Conservation (phyloP, 2,888 invertebrate genomes). For the Epinotia demarniana region DNA sequence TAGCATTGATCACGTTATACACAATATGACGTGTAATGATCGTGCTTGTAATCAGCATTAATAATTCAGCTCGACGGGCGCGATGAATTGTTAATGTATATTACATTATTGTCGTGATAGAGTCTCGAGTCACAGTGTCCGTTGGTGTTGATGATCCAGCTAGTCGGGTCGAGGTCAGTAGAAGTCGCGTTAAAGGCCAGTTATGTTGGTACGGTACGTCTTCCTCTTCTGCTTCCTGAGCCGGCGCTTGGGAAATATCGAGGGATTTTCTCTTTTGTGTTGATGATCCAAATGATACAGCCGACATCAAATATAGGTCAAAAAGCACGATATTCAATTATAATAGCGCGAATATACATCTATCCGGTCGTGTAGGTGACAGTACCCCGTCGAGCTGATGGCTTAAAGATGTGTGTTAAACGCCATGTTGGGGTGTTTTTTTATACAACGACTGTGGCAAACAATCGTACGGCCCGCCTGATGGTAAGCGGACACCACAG, state of each 20-base stretch:
- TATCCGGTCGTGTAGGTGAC: too few relatives aligned
- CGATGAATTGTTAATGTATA: not conserved
- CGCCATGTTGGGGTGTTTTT: too few relatives aligned
- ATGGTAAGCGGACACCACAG: too few relatives aligned
- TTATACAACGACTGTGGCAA: too few relatives aligned
- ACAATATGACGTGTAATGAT: not conserved
- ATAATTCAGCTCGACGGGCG: not conserved
- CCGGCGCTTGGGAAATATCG: conserved; percentile 92
- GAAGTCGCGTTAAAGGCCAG: too few relatives aligned
- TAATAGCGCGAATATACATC: too few relatives aligned
- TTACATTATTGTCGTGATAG: not conserved
- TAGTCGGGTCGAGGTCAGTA: not conserved
- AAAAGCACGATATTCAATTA: too few relatives aligned
- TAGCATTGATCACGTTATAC: not conserved
- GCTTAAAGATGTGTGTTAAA: too few relatives aligned
- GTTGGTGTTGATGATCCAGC: not conserved
- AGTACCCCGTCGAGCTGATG: too few relatives aligned
- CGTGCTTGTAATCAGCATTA: not conserved
- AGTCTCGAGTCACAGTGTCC: not conserved
- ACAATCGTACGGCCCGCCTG: too few relatives aligned
- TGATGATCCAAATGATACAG: too few relatives aligned
- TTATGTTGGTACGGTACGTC: conserved; percentile 56
- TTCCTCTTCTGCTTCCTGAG: conserved; percentile 84
- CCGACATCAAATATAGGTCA: too few relatives aligned
- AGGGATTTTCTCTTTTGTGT: conserved; percentile 86